phyloP scores from a whole-genome alignment of 2,113 vertebrate species.

The Raja brachyura region DNA sequence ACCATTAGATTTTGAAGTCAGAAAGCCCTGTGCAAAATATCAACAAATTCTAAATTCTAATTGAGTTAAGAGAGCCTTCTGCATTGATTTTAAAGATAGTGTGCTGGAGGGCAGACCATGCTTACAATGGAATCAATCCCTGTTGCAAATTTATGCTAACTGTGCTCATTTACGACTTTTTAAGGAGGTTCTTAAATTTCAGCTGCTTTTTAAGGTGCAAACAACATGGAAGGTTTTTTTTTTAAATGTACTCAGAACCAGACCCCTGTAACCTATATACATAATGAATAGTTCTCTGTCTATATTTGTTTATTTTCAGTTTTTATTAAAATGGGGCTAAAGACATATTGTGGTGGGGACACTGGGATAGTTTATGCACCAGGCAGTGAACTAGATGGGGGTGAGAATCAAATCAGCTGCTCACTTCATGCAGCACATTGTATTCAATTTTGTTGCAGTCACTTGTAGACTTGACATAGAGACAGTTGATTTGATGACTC shows the following conservation, averaged over 20 bases:
- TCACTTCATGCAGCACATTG: too few species aligned
- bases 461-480: too few species aligned
- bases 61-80: neutral
- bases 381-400: too few species aligned
- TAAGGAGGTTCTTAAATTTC: neutral
- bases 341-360: neutral
- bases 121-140: neutral
- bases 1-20: neutral
- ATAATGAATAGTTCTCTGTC: neutral
- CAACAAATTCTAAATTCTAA: neutral
- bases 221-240: neutral
- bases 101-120: neutral
- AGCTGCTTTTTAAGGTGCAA: neutral
- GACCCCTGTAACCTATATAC: neutral
- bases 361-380: neutral
- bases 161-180: neutral
- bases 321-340: neutral
- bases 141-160: neutral
- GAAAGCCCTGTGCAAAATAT: neutral
- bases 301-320: neutral
- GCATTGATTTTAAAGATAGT: neutral
- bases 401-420: too few species aligned
- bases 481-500: too few species aligned
- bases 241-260: neutral
- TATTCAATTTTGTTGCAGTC: too few species aligned